These are phyloP conservation scores for Gallinago jamesoni DNA, from an alignment of 2,113 vertebrate species.

Conservation along the genomic window DNA sequence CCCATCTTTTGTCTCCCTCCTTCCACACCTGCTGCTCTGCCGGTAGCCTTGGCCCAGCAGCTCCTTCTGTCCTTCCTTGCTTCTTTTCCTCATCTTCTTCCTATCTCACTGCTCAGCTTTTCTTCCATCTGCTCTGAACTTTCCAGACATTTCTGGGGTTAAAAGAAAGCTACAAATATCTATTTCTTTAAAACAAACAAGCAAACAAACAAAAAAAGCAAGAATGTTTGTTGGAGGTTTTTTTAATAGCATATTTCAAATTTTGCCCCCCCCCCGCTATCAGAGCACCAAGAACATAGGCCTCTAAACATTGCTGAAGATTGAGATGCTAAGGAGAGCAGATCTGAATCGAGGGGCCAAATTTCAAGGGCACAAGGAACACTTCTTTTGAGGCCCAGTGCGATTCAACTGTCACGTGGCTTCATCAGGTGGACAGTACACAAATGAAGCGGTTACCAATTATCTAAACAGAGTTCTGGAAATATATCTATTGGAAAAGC, in stretches of 20 bases:
- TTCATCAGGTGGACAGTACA: not conserved
- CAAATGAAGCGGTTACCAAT: not conserved
- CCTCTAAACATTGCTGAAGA: not conserved
- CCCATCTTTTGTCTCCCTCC: not conserved
- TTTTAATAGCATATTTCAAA: not conserved
- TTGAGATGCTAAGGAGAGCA: not conserved
- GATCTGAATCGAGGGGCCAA: not conserved
- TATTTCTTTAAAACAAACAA: not conserved
- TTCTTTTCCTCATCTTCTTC: not conserved
- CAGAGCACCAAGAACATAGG: not conserved
- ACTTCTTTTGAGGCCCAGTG: not conserved
- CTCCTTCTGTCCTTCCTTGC: not conserved
- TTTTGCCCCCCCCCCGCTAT: not conserved
- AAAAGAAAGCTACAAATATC: not conserved
- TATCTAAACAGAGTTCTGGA: not conserved
- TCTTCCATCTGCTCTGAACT: not conserved
- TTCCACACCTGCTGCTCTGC: slow-evolving; percentile 29
- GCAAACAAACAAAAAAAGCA: not conserved
- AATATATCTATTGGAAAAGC: not conserved
- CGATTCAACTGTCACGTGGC: not conserved
- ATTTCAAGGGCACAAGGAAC: not conserved
- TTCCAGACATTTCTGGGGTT: not conserved
- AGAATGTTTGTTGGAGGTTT: not conserved
- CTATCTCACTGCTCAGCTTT: not conserved
- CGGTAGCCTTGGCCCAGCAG: not conserved